Conservation (phyloP, 2,888 invertebrate species). For the Clistopyga incitator region DNA sequence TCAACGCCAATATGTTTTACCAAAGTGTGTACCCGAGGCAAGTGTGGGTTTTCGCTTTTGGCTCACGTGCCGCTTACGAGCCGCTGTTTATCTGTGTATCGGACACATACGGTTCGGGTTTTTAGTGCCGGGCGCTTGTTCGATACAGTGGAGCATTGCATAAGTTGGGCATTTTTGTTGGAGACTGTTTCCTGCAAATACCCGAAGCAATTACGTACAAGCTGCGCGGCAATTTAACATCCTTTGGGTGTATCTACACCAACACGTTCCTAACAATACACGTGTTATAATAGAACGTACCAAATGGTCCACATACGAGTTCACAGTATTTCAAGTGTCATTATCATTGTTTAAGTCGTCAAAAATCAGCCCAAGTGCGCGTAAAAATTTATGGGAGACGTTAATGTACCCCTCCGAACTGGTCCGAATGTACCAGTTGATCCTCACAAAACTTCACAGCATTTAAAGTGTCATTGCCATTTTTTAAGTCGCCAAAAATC, state of each 20-base stretch:
- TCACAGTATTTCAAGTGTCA: too few relatives aligned
- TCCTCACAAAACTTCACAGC: too few relatives aligned
- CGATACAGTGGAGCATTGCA: not conserved
- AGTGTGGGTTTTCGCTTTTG: constrained; percentile 32
- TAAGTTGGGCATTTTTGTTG: not conserved
- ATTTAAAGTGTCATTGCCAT: too few relatives aligned
- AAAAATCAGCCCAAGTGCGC: too few relatives aligned
- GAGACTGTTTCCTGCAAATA: not conserved
- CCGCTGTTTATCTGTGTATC: constrained; percentile 7
- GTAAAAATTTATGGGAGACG: too few relatives aligned
- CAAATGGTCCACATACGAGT: too few relatives aligned
- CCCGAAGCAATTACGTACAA: not conserved
- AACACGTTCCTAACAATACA: too few relatives aligned
- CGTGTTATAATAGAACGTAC: too few relatives aligned
- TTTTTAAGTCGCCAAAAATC: too few relatives aligned
- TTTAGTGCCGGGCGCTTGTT: not conserved
- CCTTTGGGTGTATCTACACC: constrained; percentile 43
- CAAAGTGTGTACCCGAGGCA: constrained; percentile 63
- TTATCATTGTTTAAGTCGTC: too few relatives aligned
- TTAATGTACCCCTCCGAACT: too few relatives aligned
- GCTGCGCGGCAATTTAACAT: constrained; percentile 50
- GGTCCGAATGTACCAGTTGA: too few relatives aligned
- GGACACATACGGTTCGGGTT: constrained; percentile 18
- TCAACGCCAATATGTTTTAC: constrained; percentile 62
- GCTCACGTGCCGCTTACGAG: constrained; percentile 6